Evolutionary conservation across 1,140 invertebrate species (phyloP).

Genomic region (Marisa cornuarietis): DNA sequence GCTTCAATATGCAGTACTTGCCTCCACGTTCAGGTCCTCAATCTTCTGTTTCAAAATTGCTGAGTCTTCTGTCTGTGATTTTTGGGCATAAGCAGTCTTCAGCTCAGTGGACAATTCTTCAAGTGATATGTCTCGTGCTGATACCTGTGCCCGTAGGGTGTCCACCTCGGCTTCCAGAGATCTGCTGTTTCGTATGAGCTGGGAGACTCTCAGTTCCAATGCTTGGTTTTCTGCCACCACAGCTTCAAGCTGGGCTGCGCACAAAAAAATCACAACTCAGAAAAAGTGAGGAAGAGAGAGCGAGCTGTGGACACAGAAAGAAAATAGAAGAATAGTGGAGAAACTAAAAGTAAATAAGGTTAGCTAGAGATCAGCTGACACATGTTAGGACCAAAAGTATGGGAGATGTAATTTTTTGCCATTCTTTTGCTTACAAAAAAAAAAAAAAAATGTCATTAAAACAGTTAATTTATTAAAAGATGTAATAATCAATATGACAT

Average conservation of each 20-base stretch:
- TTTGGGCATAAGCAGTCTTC: constrained; percentile 31
- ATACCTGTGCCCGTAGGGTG: constrained; percentile 60
- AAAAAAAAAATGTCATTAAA: no score
- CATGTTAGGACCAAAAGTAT: no score
- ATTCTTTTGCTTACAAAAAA: no score
- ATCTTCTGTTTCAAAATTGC: constrained; percentile 49
- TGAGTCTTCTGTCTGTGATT: constrained; percentile 27
- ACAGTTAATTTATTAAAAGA: no score
- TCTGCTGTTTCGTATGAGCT: constrained; percentile 86
- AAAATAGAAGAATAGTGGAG: constrained; percentile 3
- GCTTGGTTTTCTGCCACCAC: constrained; percentile 37
- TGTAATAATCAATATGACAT: neutral
- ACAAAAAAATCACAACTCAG: neutral
- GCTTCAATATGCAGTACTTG: constrained; percentile 10
- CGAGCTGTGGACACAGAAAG: neutral
- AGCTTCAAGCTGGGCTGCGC: constrained; percentile 37
- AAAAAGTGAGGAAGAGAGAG: neutral
- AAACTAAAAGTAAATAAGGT: neutral
- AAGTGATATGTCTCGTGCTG: constrained; percentile 46
- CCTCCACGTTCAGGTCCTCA: constrained; percentile 47
- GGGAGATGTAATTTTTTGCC: no score
- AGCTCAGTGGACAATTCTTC: constrained; percentile 46
- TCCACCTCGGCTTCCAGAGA: constrained; percentile 72
- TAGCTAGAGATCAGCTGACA: neutral
- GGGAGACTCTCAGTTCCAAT: constrained; percentile 40